These are phyloP conservation scores for Archips xylosteana DNA, from an alignment of 2,888 invertebrate species.

Conservation along the genomic window DNA sequence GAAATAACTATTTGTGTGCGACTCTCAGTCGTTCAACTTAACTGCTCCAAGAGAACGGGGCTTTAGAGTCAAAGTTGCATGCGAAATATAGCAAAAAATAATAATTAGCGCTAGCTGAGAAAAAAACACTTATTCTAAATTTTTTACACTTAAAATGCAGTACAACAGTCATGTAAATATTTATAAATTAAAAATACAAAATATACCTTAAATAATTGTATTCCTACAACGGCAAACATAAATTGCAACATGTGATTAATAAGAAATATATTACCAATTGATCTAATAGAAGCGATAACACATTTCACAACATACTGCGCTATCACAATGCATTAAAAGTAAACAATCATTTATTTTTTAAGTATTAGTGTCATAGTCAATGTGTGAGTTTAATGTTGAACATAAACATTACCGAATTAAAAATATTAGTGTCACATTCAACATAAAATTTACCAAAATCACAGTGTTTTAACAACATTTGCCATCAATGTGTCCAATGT, in stretches of 20 bases:
- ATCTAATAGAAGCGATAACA: conserved; percentile 98
- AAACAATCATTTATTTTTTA: conserved; percentile 47
- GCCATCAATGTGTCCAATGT: conserved; percentile 67
- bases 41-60: too few species aligned
- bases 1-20: too few species aligned
- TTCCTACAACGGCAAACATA: conserved; percentile 99
- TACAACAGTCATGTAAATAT: background rate
- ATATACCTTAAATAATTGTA: conserved; percentile 98
- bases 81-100: background rate
- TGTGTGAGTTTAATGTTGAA: conserved; percentile 1
- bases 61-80: too few species aligned
- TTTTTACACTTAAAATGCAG: background rate
- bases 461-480: conserved; percentile 31
- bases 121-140: background rate
- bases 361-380: conserved; percentile 30
- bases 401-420: background rate
- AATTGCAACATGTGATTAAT: conserved; percentile 99
- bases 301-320: conserved; percentile 99
- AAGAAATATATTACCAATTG: conserved; percentile 99
- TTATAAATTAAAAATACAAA: conserved; percentile 46
- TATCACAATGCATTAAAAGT: conserved; percentile 50
- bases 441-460: conserved; percentile 44
- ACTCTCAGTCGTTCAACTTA: too few species aligned
- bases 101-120: background rate
- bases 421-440: conserved; percentile 38